A percentile compares a stretch with the other conserved stretches of the same genome.
Evolutionary conservation across 2,888 invertebrate species (phyloP).

Genomic region (Steromphala cineraria): DNA sequence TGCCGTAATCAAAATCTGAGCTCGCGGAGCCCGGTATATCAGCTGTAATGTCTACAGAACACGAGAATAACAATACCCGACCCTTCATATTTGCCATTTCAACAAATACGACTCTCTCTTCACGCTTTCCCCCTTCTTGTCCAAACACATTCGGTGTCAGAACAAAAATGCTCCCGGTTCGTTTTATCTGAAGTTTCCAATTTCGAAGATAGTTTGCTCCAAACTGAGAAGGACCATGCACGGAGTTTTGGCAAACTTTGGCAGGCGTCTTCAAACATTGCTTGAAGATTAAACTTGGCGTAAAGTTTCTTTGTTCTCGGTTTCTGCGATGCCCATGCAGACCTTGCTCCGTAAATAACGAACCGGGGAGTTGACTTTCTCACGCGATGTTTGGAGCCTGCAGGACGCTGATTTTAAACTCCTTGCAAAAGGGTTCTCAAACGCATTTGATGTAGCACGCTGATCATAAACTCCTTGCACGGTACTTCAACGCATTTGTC

Average conservation of each 20-base stretch:
- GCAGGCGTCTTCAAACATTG: neutral
- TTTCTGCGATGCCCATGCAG: too few species aligned
- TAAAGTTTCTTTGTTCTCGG: too few species aligned
- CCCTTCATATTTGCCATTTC: too few species aligned
- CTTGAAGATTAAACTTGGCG: too few species aligned
- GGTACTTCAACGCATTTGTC: too few species aligned
- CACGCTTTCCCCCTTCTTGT: neutral
- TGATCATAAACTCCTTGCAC: too few species aligned
- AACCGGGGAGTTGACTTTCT: neutral
- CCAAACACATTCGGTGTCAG: neutral
- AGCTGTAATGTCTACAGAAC: neutral
- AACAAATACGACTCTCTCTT: neutral
- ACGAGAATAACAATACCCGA: neutral
- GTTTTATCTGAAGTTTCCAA: neutral
- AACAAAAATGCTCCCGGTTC: neutral
- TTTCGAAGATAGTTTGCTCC: neutral
- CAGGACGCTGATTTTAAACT: neutral
- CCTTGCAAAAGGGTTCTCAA: too few species aligned
- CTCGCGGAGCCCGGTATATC: neutral
- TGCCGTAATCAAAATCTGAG: neutral
- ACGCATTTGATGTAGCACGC: too few species aligned
- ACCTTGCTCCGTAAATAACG: too few species aligned
- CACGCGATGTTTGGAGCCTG: neutral
- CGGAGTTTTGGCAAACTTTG: neutral
- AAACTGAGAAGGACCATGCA: neutral